Percentiles rank a stretch among this genome's conserved stretches.
Conservation (phyloP, 2,888 invertebrate species). For the Drosophila koepferae region DNA sequence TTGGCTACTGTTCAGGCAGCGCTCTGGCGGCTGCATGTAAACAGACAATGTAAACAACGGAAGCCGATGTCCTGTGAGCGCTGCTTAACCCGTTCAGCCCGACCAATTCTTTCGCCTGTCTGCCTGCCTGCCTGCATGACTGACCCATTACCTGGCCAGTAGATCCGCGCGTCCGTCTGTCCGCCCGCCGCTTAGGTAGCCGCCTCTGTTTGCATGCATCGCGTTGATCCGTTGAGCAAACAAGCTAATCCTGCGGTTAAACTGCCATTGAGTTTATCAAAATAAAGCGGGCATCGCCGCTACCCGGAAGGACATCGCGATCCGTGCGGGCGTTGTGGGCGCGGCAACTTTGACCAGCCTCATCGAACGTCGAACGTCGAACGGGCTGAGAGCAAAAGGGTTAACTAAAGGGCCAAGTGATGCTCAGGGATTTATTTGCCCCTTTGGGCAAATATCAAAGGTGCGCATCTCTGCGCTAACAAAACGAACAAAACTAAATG, state of each 20-base stretch:
- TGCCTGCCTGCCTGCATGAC: neutral
- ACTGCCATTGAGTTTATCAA: slow-evolving; percentile 82
- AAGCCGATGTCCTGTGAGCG: slow-evolving; percentile 44
- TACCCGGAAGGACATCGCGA: slow-evolving; percentile 69
- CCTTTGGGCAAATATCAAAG: slow-evolving; percentile 45
- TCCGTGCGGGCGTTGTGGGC: slow-evolving; percentile 39
- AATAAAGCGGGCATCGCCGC: slow-evolving; percentile 64
- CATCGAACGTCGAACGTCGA: slow-evolving; percentile 16
- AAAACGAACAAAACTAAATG: slow-evolving; percentile 75
- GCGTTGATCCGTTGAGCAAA: slow-evolving; percentile 79
- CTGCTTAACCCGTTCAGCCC: slow-evolving; percentile 60
- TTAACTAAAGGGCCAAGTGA: slow-evolving; percentile 32
- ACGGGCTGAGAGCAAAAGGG: slow-evolving; percentile 64
- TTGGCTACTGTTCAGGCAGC: slow-evolving; percentile 69
- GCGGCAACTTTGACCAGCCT: slow-evolving; percentile 53
- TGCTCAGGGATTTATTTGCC: slow-evolving; percentile 46
- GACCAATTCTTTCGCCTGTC: neutral
- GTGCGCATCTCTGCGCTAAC: slow-evolving; percentile 13
- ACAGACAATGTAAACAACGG: slow-evolving; percentile 77
- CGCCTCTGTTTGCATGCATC: slow-evolving; percentile 67
- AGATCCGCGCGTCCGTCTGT: slow-evolving; percentile 12
- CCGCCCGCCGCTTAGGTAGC: slow-evolving; percentile 43
- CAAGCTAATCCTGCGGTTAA: slow-evolving; percentile 84
- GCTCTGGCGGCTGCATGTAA: slow-evolving; percentile 42
- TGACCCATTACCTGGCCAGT: neutral